Percentiles rank a stretch among this genome's conserved stretches.
Conservation (phyloP, 30 jellyfish, hydroid and myxozoan genomes). For the Aurelia sp. region DNA sequence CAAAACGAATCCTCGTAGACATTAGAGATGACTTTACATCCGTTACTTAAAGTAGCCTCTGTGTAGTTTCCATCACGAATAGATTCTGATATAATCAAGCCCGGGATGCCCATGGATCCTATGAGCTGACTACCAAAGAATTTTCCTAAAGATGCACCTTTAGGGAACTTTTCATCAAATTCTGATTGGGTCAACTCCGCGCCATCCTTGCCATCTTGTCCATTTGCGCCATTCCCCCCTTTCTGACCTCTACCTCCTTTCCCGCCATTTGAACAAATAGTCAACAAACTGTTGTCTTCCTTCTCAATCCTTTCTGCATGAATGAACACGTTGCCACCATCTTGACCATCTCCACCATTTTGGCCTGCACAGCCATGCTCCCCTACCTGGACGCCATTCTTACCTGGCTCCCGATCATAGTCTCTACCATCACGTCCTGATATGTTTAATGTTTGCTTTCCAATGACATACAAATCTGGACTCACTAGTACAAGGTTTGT, state of each 20-base stretch:
- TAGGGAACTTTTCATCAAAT: background rate
- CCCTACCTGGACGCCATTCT: background rate
- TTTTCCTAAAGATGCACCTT: background rate
- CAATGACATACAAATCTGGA: background rate
- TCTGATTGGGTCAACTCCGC: background rate
- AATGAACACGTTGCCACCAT: slow-evolving; percentile 15
- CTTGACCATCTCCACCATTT: slow-evolving; percentile 18
- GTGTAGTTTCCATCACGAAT: background rate
- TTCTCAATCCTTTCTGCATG: background rate
- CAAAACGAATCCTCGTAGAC: background rate
- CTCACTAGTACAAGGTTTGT: background rate
- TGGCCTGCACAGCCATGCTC: slow-evolving; percentile 19
- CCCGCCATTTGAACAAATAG: slow-evolving; percentile 4
- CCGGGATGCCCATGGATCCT: background rate
- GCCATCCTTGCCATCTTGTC: slow-evolving; percentile 8
- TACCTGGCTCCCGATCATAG: background rate
- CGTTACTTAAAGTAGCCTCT: background rate
- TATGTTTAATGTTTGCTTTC: background rate
- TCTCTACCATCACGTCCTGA: background rate
- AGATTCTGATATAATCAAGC: too few relatives aligned
- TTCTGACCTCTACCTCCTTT: slow-evolving; percentile 3
- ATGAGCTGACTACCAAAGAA: background rate
- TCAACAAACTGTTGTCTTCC: background rate
- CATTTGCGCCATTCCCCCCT: slow-evolving; percentile 20
- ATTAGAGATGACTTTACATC: background rate